Base-by-base conservation (phyloP, 1,140 invertebrate species). In the Tetraneura akinire region DNA sequence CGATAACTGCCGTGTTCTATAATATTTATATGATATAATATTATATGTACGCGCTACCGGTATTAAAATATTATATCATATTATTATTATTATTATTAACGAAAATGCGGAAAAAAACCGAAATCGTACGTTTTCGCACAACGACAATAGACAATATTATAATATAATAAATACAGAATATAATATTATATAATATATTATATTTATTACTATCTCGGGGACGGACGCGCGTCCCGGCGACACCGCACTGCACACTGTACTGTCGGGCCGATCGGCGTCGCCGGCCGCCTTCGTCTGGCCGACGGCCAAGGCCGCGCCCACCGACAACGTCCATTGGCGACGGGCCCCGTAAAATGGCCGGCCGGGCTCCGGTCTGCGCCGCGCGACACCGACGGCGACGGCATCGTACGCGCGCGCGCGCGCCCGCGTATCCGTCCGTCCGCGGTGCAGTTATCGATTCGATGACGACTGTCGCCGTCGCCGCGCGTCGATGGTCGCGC, bases 241-340 rank as follows among this genome's bases (percentile, higher is more conserved):
- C 74, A 78, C 74, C 74, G 74, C 74, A 78, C 74, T 78, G 29
- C 51, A 78, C 74, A 78, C 74, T 60, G 51, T 78, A 78, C 74
- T 78, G 74, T 14, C 74, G 71, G 49, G 53, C n/a, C n/a, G 74
- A 45, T 37, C 55, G 51, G 74, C 18, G 32, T 26, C 29, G 55
- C 55, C 37, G 74, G 74, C 55, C 73, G 73, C 53, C 53, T 42
- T n/a, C 37, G 73, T 42, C 53, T 60, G 55, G 55, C 73, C 73
- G 53, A 3, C 53, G 53, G 21, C 42, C 14, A 11, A 26, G 21
- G 23, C 74, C 55, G 29, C 74, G 55, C 74, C 74, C 74, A 62
- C 21, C 37, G 53, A 26, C 21, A 11, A 37, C 37, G 51, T 26
- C 74, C 42, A 78, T 78, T 78, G 74, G 74, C 21, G 29, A 51